Evolutionary conservation across 2,888 invertebrate species (phyloP).

Genomic region (Sarcophaga subvicina): DNA sequence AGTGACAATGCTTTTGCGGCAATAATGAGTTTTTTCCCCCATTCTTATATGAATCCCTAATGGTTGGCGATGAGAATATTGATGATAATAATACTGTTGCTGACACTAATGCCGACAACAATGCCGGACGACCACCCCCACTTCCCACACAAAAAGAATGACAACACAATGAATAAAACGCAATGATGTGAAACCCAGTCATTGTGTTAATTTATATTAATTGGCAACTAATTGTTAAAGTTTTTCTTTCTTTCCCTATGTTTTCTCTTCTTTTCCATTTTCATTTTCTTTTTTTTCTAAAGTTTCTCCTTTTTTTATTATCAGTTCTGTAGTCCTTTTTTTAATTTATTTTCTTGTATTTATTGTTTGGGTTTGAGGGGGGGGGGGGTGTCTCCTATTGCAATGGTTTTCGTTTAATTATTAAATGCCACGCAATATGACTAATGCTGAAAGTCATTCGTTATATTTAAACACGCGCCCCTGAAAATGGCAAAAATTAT

Average conservation of each 20-base stretch:
- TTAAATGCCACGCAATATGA: constrained; percentile 54
- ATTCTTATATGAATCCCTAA: neutral
- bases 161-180: constrained; percentile 27
- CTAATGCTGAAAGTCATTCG: constrained; percentile 18
- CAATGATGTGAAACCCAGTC: constrained; percentile 67
- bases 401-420: constrained; percentile 53
- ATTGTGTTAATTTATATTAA: constrained; percentile 75
- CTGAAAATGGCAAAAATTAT: neutral
- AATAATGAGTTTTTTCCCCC: neutral
- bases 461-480: neutral
- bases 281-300: constrained; percentile 9
- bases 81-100: constrained; percentile 20
- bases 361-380: neutral
- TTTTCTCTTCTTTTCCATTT: constrained; percentile 16
- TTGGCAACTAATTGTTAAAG: constrained; percentile 74
- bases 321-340: constrained; percentile 16
- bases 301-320: neutral
- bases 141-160: neutral
- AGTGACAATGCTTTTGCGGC: neutral
- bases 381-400: neutral
- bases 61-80: neutral
- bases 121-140: neutral
- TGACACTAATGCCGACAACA: constrained; percentile 35
- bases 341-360: neutral
- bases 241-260: constrained; percentile 49